Evolutionary conservation across 2,888 invertebrate species (phyloP).

Genomic region (Pyrrhosoma nymphula): DNA sequence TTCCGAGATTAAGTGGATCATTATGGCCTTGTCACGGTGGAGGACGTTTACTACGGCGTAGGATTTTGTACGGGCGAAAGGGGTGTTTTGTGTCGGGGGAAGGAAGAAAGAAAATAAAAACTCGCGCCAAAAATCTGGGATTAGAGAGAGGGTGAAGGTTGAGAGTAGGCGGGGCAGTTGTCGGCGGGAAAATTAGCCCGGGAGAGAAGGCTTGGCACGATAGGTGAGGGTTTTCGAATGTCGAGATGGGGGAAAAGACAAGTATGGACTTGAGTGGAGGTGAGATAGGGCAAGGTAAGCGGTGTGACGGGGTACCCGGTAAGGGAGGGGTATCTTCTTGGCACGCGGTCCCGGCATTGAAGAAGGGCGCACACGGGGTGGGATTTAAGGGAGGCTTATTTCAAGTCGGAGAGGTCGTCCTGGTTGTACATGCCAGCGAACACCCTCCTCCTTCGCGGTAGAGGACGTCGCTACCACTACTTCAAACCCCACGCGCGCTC

Average conservation of each 20-base stretch:
- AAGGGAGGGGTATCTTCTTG: neutral
- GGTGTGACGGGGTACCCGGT: neutral
- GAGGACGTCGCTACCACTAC: neutral
- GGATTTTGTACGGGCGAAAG: neutral
- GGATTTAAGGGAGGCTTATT: conserved; percentile 15
- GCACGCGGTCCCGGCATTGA: no score
- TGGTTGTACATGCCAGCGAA: neutral
- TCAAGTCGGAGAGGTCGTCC: neutral
- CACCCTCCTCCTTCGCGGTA: neutral
- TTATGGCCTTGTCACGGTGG: conserved; percentile 6
- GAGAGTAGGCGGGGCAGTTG: neutral
- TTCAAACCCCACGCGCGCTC: neutral
- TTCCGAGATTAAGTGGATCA: conserved; percentile 64
- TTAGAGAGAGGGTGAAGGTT: neutral
- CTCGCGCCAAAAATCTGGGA: neutral
- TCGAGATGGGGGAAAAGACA: neutral
- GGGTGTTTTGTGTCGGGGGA: neutral
- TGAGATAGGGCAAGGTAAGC: neutral
- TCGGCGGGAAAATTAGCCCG: neutral
- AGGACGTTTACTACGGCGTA: neutral
- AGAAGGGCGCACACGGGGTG: neutral
- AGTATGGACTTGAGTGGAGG: neutral
- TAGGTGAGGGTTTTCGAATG: neutral
- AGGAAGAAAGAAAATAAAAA: neutral
- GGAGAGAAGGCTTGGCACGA: neutral